Evolutionary conservation across 2,113 vertebrate genomes (phyloP).

Genomic region (Nestor notabilis): DNA sequence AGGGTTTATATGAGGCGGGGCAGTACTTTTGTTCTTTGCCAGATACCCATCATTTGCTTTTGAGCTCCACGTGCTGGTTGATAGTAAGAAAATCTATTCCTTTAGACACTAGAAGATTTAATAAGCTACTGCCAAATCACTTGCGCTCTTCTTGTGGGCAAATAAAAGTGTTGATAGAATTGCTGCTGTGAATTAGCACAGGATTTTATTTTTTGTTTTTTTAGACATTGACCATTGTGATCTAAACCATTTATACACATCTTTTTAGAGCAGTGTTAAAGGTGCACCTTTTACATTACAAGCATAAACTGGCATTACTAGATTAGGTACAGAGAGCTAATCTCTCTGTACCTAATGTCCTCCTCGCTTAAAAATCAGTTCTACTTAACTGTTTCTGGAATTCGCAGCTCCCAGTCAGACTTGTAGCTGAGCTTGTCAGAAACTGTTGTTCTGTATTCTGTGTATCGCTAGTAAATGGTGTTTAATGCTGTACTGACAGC

Average conservation of each 20-base stretch:
- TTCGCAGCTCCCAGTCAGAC: accelerated
- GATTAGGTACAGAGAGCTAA: not conserved
- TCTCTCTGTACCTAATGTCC: not conserved
- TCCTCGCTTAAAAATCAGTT: not conserved
- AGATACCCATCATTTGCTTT: not conserved
- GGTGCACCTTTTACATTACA: not conserved
- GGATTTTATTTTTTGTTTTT: not conserved
- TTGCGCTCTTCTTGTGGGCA: not conserved
- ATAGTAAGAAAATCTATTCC: not conserved
- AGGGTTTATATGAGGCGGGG: not conserved
- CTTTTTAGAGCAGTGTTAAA: not conserved
- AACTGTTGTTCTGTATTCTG: not conserved
- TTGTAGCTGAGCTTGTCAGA: not conserved
- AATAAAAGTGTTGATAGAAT: not conserved
- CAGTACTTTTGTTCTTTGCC: not conserved
- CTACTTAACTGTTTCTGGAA: not conserved
- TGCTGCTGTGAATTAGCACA: not conserved
- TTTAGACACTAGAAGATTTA: not conserved
- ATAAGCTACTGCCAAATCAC: not conserved
- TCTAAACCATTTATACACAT: not conserved
- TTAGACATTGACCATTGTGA: not conserved
- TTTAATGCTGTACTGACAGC: not conserved
- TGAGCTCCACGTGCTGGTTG: not conserved
- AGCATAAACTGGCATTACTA: not conserved
- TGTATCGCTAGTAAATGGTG: not conserved